Base-by-base conservation (phyloP, 2,113 vertebrate genomes). In the Peromyscus leucopus region DNA sequence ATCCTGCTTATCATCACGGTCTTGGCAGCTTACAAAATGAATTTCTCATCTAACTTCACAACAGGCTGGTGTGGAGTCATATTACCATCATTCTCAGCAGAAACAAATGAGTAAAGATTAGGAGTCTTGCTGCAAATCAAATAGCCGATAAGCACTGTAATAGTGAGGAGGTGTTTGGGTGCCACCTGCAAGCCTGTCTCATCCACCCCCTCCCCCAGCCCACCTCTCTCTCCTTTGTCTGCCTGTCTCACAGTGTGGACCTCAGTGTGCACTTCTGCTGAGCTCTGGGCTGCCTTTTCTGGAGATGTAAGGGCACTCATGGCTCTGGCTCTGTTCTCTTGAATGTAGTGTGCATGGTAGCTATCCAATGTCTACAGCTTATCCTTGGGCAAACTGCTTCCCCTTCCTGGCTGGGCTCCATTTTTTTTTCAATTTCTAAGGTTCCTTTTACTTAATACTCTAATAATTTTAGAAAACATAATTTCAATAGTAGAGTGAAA, bases 31-130 rank as follows among this genome's bases (percentile, higher is more conserved):
- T 94, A 39, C n/a, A 71, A 90, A 83, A 10, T 79, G 69, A 6
- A 74, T 90, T 89, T 84, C 55, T 85, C 90, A 78, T 91, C 95
- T 78, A 90, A 74, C 74, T 74, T 92, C 31, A 91, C 74, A 85
- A 88, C 85, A 91, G 57, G 46, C 51, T 90, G 90, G 33, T 59
- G 22, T 28, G 26, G 12, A 80, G 51, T 63, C 51, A n/a, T 67
- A 55, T 31, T 63, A 31, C 57, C 16, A 57, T 19, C 48, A 75
- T 85, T 95, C 84, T 94, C 85, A 88, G 94, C 63, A 80, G 72
- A 96, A 91, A 85, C 74, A 92, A 91, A 72, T 42, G 36, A 76
- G 19, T 26, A 13, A 21, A 65, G 57, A 87, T 75, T 82, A 80
- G 90, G 75, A 82, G 59, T 85, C 28, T 92, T 95, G 61, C 11